Evolutionary conservation across 1,140 invertebrate species (phyloP), one percentile per base, ranked within the genome.

Genomic region (Orchestia grillus): DNA sequence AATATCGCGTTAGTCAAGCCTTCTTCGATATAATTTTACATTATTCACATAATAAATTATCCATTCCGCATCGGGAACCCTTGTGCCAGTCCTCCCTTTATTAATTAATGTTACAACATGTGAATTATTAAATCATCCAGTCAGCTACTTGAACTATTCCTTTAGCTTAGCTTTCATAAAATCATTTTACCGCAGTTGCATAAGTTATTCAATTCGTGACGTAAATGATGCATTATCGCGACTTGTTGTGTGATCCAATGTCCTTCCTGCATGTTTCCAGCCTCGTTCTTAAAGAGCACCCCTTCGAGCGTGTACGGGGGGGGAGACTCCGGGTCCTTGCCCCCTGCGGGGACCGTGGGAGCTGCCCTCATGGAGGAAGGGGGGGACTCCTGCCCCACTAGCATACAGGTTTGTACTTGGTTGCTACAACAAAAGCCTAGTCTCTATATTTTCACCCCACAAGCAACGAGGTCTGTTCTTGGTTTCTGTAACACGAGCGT

Each of bases 361-460:
- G 92, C 92, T 44, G 92, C 92, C 43, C 92, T 94, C 44, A 44
- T 94, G 92, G 92, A 94, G 92, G 92, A 94, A 44, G 92, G 43
- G 11, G 92, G 43, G 47, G 92, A 94, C 44, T 94, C 92, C 19
- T 94, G 92, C 92, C 92, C 92, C 44, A 94, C 92, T 6, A 94
- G 92, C 92, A 44, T 94, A 47, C 92, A 94, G 92, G 92, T 94
- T 15, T 77, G 62, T 77, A 3, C 28, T 77, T 77, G 62, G 28
- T 23, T 15, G 62, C 62, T 77, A 23, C 62, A 77, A 77, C 1
- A 77, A 36, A 3, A 23, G 11, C 28, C 3, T 77, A 77, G 28
- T 77, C 36, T 19, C 36, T 15, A 77, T 3, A 36, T 77, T 23
- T 77, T 77, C 62, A 23, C 62, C 62, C 28, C 62, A 53, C 47